Conservation (phyloP, 2,797 vertebrate genomes). For the Tokudaia muenninki region DNA sequence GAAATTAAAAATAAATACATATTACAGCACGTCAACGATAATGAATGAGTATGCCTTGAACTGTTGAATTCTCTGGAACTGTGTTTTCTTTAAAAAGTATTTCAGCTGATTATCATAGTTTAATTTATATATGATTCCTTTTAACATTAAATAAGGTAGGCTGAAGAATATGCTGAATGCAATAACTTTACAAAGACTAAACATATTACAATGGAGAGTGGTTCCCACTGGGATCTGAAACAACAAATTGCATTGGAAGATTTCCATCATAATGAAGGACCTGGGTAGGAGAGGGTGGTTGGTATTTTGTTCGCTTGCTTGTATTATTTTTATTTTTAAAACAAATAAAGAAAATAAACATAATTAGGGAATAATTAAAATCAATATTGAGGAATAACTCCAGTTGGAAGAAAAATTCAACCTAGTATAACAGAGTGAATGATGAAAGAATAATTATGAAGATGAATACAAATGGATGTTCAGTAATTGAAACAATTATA, state of each 20-base stretch:
- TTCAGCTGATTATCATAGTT: neutral
- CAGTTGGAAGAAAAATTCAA: neutral
- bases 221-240: neutral
- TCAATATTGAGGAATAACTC: neutral
- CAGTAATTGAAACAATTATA: neutral
- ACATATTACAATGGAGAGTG: neutral
- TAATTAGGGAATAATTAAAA: neutral
- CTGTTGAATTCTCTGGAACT: neutral
- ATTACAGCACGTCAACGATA: neutral
- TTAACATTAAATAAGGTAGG: neutral
- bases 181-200: neutral
- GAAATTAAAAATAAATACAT: neutral
- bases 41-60: neutral
- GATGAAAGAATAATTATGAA: neutral
- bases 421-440: neutral
- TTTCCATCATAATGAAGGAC: neutral
- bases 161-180: neutral
- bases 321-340: neutral
- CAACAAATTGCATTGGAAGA: neutral
- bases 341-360: neutral
- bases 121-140: neutral
- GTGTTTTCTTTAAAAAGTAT: neutral
- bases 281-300: neutral
- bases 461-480: neutral
- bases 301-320: neutral